phyloP scores from a whole-genome alignment of 2,888 invertebrate species.

The Stomorhina lunata region DNA sequence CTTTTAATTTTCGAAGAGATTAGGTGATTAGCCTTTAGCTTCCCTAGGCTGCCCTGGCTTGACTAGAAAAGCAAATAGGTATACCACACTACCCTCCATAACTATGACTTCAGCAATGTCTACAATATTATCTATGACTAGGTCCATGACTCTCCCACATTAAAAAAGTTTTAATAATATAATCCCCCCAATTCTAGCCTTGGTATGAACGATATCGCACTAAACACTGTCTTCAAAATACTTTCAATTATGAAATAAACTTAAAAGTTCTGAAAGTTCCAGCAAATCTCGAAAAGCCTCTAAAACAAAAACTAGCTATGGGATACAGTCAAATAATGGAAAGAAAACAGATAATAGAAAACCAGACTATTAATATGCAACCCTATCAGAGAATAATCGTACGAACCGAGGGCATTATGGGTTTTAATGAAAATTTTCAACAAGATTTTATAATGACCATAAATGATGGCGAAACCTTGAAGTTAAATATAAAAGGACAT shows the following conservation, averaged over 20 bases:
- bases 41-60: too few relatives aligned
- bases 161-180: too few relatives aligned
- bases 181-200: constrained; percentile 68
- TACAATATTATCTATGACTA: too few relatives aligned
- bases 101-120: too few relatives aligned
- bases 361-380: too few relatives aligned
- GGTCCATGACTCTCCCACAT: too few relatives aligned
- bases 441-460: constrained; percentile 70
- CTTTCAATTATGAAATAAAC: constrained; percentile 69
- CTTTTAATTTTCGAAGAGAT: too few relatives aligned
- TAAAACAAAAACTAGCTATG: constrained; percentile 63
- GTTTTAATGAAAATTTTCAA: constrained; percentile 72
- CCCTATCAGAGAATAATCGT: constrained; percentile 59
- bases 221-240: constrained; percentile 69
- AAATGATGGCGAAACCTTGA: constrained; percentile 70
- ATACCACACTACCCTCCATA: too few relatives aligned
- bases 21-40: too few relatives aligned
- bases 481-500: constrained; percentile 72
- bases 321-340: constrained; percentile 70
- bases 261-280: constrained; percentile 63
- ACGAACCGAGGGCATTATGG: constrained; percentile 70
- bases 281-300: constrained; percentile 23
- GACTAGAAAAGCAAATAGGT: too few relatives aligned
- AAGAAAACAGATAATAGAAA: constrained; percentile 65
- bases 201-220: constrained; percentile 73